Conservation (phyloP, 2,797 vertebrate species). For the Syndactyla subalaris region DNA sequence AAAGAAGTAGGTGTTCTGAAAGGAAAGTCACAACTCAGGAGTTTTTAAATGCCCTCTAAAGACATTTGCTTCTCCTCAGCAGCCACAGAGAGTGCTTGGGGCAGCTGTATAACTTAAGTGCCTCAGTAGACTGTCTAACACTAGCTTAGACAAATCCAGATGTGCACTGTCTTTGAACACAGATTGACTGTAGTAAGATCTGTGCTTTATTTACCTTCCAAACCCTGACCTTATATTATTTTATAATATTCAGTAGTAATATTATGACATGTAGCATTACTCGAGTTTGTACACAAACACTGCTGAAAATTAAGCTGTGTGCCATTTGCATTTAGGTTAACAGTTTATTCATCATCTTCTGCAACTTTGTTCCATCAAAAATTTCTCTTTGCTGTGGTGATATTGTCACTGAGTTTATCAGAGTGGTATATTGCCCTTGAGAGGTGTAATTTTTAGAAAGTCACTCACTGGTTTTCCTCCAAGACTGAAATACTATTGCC, state of each 20-base stretch:
- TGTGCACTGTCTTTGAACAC: neutral
- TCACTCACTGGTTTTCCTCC: neutral
- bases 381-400: neutral
- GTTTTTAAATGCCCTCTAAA: neutral
- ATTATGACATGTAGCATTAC: neutral
- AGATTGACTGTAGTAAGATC: neutral
- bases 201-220: neutral
- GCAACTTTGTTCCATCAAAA: neutral
- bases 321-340: neutral
- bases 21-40: neutral
- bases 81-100: neutral
- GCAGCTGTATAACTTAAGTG: neutral
- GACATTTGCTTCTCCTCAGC: neutral
- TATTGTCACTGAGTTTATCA: neutral
- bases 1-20: neutral
- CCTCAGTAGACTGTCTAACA: neutral
- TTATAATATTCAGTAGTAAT: neutral
- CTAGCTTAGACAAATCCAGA: neutral
- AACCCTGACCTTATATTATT: neutral
- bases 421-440: neutral
- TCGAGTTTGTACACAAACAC: neutral
- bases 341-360: neutral
- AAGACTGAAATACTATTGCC: neutral
- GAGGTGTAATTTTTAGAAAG: neutral
- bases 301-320: neutral